Base-by-base conservation (phyloP, 2,888 invertebrate species). In the Ernsta delagoae region DNA sequence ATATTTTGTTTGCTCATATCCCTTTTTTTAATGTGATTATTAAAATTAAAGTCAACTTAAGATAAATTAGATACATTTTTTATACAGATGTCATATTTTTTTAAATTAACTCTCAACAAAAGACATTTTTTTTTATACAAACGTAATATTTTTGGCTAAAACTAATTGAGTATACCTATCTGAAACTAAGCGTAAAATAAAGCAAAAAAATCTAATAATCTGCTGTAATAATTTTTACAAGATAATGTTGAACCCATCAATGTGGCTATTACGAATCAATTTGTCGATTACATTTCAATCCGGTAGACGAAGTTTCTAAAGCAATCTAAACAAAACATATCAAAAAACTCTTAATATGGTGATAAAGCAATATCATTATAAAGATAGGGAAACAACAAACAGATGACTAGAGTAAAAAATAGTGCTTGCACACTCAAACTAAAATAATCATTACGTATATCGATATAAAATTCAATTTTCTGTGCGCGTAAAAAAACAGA, bases 301-400 rank as follows among this genome's bases (percentile, higher is more conserved):
- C 41, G n/a, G 24, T 39, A 24, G 24, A 39, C 11, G 39, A 41
- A 6, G 53, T 53, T 53, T 56, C 43, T 61, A 54, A 54, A 61
- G 54, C n/a, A 61, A 56, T 60, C 43, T 34, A 53, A 54, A 56
- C 45, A 43, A 45, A 57, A 45, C 45, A 31, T 56, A 65, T 36
- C 59, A 65, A 65, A 65, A 62, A 67, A 61, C 43, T 12, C 36
- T 34, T 61, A 43, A 53, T 69, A 65, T 57, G n/a, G 48, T 66
- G 61, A 70, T 24, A 64, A 56, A 56, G 67, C 54, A 56, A 56
- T 67, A 67, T 56, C 45, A 45, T 53, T 34, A 34, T 5, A 9
- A 12, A 60, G 54, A 45, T 39, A 50, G 53, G 39, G 54, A 66
- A 60, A 66, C 59, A 39, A 60, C 41, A 9, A 60, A 7, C 8